Evolutionary conservation across 2,888 invertebrate species (phyloP).

Genomic region (Chorisops tibialis): DNA sequence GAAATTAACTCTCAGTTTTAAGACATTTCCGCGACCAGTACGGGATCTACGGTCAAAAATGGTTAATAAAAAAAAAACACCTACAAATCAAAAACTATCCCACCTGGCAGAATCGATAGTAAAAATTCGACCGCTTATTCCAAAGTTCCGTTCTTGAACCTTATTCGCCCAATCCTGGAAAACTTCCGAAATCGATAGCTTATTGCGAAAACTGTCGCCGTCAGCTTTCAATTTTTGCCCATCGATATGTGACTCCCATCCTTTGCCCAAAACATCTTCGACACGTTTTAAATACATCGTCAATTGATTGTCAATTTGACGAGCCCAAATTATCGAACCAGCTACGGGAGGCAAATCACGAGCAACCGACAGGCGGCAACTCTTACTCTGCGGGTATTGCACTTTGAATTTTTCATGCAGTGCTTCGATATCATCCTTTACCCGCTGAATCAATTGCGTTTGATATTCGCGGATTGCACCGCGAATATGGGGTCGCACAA

Average conservation of each 20-base stretch:
- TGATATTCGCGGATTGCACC: constrained; percentile 99
- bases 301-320: constrained; percentile 96
- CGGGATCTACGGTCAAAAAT: constrained; percentile 49
- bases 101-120: constrained; percentile 76
- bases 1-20: constrained; percentile 91
- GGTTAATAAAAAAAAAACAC: background rate
- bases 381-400: constrained; percentile 93
- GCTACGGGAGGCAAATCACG: constrained; percentile 96
- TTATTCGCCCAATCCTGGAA: constrained; percentile 98
- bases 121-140: constrained; percentile 92
- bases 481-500: constrained; percentile 97
- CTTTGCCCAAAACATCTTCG: constrained; percentile 96
- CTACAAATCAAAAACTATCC: background rate
- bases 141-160: constrained; percentile 89
- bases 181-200: constrained; percentile 93
- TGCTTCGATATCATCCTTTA: constrained; percentile 98
- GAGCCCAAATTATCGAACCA: constrained; percentile 98
- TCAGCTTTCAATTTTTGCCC: constrained; percentile 96
- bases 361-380: constrained; percentile 84
- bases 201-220: constrained; percentile 94
- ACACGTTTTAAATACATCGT: constrained; percentile 94
- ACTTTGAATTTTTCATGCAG: constrained; percentile 98
- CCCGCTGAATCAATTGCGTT: constrained; percentile 96
- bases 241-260: constrained; percentile 99
- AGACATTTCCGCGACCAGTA: constrained; percentile 76